Evolutionary conservation across 2,888 invertebrate genomes (phyloP), one percentile per base, ranked within the genome.

Genomic region (Drosophila siamana): DNA sequence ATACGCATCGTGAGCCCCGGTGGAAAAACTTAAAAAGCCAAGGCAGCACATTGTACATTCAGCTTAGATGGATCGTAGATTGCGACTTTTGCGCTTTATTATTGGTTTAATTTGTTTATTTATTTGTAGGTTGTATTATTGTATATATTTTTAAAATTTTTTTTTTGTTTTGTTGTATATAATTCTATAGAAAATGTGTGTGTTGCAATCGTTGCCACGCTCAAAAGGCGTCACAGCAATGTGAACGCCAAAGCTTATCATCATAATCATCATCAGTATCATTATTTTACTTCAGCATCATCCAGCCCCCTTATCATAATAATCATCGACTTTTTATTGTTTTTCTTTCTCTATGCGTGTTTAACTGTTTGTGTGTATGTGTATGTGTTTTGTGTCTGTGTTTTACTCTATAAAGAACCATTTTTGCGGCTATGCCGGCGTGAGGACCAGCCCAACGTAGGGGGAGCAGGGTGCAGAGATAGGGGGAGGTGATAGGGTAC

Each of bases 61-160:
- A 33, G 33, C 33, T 61, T 15, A 36, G 28, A 28, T 28, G 30
- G 40, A 51, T 61, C 26, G 69, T 46, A 22, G 33, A 38, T 65
- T 62, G 61, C 66, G 68, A 74, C 68, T 68, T 62, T 59, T 59
- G 68, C 66, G 52, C 48, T 77, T 83, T 84, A 80, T 83, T 84
- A 80, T 81, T 85, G 46, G 67, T 66, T 54, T 43, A 54, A 15
- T 54, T 54, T 41, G 19, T 41, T 67, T 64, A 56, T 78, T 78
- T 63, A 48, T 63, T 47, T 46, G 9, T 64, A 51, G n/a, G 33
- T 33, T 11, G 26, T 74, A 51, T 70, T 65, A 50, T 22, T 76
- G 67, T 74, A 61, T 57, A 60, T 66, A 28, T 56, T 41, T 65
- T 16, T 55, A 15, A 38, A 38, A 33, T 67, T 60, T 30, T 57